Percentiles rank a stretch among this genome's conserved stretches.
These are phyloP conservation scores for Moxostoma hubbsi DNA, from an alignment of 2,797 vertebrate genomes.

Conservation along the genomic window DNA sequence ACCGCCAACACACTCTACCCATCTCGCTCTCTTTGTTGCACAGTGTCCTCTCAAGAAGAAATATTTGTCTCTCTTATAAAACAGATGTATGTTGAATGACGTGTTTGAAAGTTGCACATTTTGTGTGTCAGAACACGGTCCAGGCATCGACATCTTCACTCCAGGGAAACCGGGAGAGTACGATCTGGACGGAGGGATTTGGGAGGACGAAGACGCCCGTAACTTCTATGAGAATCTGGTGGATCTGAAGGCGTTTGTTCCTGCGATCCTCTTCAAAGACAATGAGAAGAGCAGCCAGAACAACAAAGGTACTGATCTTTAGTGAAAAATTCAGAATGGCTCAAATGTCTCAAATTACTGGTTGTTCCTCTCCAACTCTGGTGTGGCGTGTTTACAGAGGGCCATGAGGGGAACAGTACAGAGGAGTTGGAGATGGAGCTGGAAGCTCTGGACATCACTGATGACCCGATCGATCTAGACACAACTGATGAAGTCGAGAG, in stretches of 20 bases:
- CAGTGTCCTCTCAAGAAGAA: background rate
- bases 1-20: background rate
- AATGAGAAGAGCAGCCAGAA: conserved; percentile 89
- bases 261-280: conserved; percentile 98
- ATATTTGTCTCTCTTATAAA: too few relatives aligned
- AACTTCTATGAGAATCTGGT: conserved; percentile 99
- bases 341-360: too few relatives aligned
- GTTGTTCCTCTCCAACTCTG: too few relatives aligned
- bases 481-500: conserved; percentile 90
- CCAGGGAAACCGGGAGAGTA: conserved; percentile 98
- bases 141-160: conserved; percentile 98
- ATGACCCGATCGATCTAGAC: conserved; percentile 91
- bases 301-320: conserved; percentile 82
- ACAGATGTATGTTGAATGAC: too few relatives aligned
- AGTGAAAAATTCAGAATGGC: too few relatives aligned
- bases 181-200: conserved; percentile 96
- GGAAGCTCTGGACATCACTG: conserved; percentile 92
- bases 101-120: too few relatives aligned
- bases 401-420: conserved; percentile 77
- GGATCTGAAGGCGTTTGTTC: conserved; percentile 98
- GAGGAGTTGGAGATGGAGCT: conserved; percentile 96
- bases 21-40: background rate
- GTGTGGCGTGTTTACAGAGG: conserved; percentile 80
- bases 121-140: conserved; percentile 86
- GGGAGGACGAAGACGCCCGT: conserved; percentile 97